These are phyloP conservation scores for Cryptocephalus moraei DNA, from an alignment of 2,888 invertebrate genomes.

Conservation along the genomic window DNA sequence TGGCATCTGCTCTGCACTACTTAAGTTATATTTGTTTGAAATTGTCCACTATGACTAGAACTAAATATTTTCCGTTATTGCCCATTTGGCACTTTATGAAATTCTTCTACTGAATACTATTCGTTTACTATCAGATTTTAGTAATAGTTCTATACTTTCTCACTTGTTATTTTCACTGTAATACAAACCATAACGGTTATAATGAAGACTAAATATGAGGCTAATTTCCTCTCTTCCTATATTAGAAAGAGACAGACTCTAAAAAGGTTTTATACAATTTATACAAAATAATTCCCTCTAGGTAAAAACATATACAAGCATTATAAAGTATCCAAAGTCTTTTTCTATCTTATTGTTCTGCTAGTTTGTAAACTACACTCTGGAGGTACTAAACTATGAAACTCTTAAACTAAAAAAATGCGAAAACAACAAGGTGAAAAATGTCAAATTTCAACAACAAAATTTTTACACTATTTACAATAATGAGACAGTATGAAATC, in stretches of 20 bases:
- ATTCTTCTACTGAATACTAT: conserved; percentile 6
- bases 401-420: conserved; percentile 13
- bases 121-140: conserved; percentile 13
- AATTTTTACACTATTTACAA: conserved; percentile 18
- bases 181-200: too few relatives aligned
- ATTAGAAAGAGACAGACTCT: too few relatives aligned
- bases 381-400: conserved; percentile 3
- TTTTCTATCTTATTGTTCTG: background rate
- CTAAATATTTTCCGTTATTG: conserved; percentile 9
- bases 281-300: too few relatives aligned
- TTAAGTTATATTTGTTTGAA: too few relatives aligned
- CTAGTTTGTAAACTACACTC: too few relatives aligned
- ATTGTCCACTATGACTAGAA: too few relatives aligned
- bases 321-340: background rate
- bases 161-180: conserved; percentile 6
- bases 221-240: too few relatives aligned
- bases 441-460: conserved; percentile 16
- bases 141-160: conserved; percentile 10
- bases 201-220: too few relatives aligned
- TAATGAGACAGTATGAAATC: conserved; percentile 15
- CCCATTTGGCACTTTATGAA: conserved; percentile 28
- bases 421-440: conserved; percentile 17
- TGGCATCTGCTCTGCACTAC: too few relatives aligned
- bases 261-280: too few relatives aligned
- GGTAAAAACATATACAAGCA: too few relatives aligned